Percentiles rank a stretch among this genome's conserved stretches.
These are phyloP conservation scores for Sitophilus oryzae DNA, from an alignment of 1,140 invertebrate species.

Conservation along the genomic window DNA sequence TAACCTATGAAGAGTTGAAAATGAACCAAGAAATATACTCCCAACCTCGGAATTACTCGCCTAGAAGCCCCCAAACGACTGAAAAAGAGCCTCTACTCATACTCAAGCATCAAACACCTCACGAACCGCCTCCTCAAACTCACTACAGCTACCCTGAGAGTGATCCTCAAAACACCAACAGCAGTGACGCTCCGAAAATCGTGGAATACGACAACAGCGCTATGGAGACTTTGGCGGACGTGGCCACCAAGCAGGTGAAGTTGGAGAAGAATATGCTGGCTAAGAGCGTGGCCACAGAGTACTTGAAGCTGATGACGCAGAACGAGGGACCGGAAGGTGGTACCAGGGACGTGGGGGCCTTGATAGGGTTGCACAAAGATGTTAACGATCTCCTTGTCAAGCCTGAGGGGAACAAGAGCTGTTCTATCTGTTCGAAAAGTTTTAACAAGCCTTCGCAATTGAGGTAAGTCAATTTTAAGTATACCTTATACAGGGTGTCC, in stretches of 20 bases:
- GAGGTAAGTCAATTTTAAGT: conserved; percentile 42
- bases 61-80: neutral
- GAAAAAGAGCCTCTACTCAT: neutral
- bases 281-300: conserved; percentile 56
- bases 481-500: too few species aligned
- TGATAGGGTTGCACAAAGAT: conserved; percentile 27
- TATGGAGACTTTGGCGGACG: conserved; percentile 45
- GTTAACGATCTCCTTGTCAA: conserved; percentile 40
- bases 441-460: conserved; percentile 88
- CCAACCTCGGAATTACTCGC: neutral
- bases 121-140: neutral
- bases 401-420: conserved; percentile 48
- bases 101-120: neutral
- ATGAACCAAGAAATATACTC: neutral
- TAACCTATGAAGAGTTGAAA: neutral
- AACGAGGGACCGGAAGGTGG: conserved; percentile 37
- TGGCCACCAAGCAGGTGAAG: conserved; percentile 44
- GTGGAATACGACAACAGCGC: conserved; percentile 42
- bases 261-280: conserved; percentile 45
- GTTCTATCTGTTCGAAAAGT: conserved; percentile 83
- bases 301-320: conserved; percentile 54
- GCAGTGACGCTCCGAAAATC: conserved; percentile 12
- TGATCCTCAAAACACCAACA: conserved; percentile 19
- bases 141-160: neutral
- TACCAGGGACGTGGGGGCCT: conserved; percentile 24